Evolutionary conservation across 1,140 invertebrate species (phyloP).

Genomic region (Mya arenaria): DNA sequence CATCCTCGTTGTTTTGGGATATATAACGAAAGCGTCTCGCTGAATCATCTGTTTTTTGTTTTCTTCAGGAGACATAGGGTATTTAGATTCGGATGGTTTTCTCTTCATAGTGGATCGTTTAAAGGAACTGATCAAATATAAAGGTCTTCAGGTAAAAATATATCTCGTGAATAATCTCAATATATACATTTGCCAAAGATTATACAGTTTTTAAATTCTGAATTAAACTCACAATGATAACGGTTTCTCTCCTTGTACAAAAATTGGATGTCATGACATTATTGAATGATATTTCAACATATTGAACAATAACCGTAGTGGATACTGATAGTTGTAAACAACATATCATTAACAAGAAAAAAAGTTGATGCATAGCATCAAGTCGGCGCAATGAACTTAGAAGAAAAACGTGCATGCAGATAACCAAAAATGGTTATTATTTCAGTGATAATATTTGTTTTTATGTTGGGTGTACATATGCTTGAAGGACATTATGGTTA

Average conservation of each 20-base stretch:
- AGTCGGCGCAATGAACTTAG: no score
- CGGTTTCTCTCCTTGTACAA: not conserved
- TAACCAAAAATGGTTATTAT: no score
- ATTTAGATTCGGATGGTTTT: constrained; percentile 72
- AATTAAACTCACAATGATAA: not conserved
- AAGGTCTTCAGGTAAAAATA: constrained; percentile 61
- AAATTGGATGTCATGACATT: not conserved
- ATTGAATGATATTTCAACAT: not conserved
- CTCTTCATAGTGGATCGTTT: constrained; percentile 76
- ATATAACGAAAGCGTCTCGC: not conserved
- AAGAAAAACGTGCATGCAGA: no score
- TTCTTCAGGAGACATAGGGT: constrained; percentile 71
- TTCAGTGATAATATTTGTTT: no score
- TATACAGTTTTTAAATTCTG: constrained; percentile 1
- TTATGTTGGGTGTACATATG: no score
- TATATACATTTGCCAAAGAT: constrained; percentile 49
- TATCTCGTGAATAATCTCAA: constrained; percentile 65
- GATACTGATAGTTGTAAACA: not conserved
- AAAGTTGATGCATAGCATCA: no score
- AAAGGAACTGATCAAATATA: constrained; percentile 86
- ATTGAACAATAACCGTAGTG: not conserved
- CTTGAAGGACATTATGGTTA: no score
- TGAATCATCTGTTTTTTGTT: not conserved
- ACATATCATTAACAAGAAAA: no score
- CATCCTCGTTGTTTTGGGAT: not conserved